These are phyloP conservation scores for Zelostemma sp. DNA, from an alignment of 1,140 invertebrate genomes.

Conservation along the genomic window DNA sequence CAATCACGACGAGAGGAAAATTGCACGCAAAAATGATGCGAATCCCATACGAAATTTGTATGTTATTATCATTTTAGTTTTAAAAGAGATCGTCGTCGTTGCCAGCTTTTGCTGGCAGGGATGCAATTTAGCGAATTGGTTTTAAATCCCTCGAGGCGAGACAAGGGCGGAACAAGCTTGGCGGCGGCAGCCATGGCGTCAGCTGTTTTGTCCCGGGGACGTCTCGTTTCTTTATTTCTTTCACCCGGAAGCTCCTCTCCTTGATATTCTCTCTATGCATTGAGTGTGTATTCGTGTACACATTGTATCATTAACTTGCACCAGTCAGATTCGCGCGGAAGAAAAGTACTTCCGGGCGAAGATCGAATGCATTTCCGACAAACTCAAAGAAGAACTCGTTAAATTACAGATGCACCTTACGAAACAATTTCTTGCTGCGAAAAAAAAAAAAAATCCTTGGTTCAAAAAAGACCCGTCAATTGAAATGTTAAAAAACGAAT, in stretches of 20 bases:
- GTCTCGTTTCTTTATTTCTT: conserved; percentile 60
- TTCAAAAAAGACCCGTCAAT: no score
- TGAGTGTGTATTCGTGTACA: conserved; percentile 44
- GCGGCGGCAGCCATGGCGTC: conserved; percentile 62
- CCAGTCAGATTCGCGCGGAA: conserved; percentile 34
- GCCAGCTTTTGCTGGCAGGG: conserved; percentile 51
- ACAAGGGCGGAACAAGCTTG: conserved; percentile 54
- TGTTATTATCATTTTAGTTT: conserved; percentile 48
- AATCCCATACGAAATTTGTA: conserved; percentile 28
- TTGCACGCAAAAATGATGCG: conserved; percentile 30
- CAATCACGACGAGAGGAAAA: neutral
- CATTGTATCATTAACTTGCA: conserved; percentile 25
- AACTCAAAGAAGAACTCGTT: conserved; percentile 29
- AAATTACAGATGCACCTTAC: conserved; percentile 20
- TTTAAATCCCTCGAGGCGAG: conserved; percentile 62
- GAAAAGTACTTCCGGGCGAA: conserved; percentile 44
- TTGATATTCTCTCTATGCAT: conserved; percentile 54
- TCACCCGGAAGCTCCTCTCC: conserved; percentile 55
- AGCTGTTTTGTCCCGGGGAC: conserved; percentile 64
- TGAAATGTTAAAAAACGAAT: no score
- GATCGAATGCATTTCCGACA: conserved; percentile 40
- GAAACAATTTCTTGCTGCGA: no score
- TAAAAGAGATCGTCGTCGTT: conserved; percentile 50
- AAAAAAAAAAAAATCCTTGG: no score
- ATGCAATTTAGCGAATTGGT: conserved; percentile 67